phyloP scores from a whole-genome alignment of 2,113 vertebrate genomes.

The Fregata magnificens region DNA sequence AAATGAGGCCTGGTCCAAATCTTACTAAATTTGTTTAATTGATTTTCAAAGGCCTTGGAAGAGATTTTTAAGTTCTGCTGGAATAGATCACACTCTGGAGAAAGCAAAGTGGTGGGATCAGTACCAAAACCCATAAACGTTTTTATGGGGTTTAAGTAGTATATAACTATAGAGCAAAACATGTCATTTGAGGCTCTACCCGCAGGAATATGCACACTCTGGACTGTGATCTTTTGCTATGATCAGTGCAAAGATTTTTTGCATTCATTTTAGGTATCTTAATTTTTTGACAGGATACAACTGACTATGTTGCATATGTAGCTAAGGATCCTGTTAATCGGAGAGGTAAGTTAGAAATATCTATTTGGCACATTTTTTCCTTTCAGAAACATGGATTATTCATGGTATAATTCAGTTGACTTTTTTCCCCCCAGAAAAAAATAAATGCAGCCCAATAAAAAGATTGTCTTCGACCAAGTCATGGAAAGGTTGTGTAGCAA shows the following conservation, averaged over 20 bases:
- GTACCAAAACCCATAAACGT: not conserved
- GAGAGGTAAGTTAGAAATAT: conserved; percentile 82
- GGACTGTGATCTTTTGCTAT: not conserved
- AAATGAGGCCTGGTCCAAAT: not conserved
- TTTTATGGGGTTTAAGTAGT: not conserved
- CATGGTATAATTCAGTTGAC: not conserved
- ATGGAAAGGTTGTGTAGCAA: not conserved
- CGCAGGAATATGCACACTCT: not conserved
- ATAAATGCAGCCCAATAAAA: not conserved
- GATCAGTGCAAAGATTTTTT: not conserved
- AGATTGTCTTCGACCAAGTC: not conserved
- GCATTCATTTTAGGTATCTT: not conserved
- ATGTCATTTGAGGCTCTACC: not conserved
- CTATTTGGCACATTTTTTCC: not conserved
- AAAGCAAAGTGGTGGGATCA: not conserved
- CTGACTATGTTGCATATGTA: conserved; percentile 95
- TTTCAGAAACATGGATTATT: not conserved
- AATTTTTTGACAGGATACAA: conserved; percentile 85
- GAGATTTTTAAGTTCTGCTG: not conserved
- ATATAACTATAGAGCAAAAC: not conserved
- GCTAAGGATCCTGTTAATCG: conserved; percentile 98
- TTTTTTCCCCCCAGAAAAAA: not conserved
- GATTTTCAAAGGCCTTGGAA: not conserved
- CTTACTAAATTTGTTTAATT: not conserved
- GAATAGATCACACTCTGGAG: not conserved